phyloP scores from a whole-genome alignment of 2,113 vertebrate species.

The Oreochromis niloticus region DNA sequence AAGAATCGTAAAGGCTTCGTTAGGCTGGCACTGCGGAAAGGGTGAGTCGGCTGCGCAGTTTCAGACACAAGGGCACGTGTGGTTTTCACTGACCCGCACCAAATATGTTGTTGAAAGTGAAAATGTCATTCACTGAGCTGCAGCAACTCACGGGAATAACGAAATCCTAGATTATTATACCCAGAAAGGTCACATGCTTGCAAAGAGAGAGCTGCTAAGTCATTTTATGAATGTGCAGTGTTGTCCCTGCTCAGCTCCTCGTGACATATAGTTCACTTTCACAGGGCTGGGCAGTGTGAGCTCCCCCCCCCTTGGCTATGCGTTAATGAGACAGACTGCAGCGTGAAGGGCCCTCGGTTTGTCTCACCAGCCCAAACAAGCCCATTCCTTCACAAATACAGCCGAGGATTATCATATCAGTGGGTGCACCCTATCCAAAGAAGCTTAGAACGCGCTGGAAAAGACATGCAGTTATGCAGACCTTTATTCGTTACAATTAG shows the following conservation, averaged over 20 bases:
- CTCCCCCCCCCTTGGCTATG: neutral
- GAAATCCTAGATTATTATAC: neutral
- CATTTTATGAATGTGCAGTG: neutral
- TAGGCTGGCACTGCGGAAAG: conserved; percentile 83
- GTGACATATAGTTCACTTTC: neutral
- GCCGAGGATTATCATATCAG: conserved; percentile 14
- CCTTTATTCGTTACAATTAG: neutral
- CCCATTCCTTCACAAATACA: neutral
- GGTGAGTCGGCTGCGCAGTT: conserved; percentile 70
- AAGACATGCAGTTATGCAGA: conserved; percentile 8
- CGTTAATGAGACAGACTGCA: neutral
- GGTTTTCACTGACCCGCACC: neutral
- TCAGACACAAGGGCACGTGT: neutral
- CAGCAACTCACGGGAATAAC: neutral
- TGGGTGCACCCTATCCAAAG: conserved; percentile 21
- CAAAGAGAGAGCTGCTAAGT: neutral
- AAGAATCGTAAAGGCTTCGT: conserved; percentile 92
- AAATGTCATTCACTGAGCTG: neutral
- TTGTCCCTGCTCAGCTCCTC: neutral
- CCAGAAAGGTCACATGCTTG: neutral
- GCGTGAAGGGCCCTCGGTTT: neutral
- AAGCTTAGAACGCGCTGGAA: conserved; percentile 23
- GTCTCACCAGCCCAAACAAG: neutral
- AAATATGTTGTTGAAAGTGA: neutral
- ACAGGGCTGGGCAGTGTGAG: neutral